Evolutionary conservation across 2,113 vertebrate species (phyloP).

Genomic region (Aptenodytes patagonicus): DNA sequence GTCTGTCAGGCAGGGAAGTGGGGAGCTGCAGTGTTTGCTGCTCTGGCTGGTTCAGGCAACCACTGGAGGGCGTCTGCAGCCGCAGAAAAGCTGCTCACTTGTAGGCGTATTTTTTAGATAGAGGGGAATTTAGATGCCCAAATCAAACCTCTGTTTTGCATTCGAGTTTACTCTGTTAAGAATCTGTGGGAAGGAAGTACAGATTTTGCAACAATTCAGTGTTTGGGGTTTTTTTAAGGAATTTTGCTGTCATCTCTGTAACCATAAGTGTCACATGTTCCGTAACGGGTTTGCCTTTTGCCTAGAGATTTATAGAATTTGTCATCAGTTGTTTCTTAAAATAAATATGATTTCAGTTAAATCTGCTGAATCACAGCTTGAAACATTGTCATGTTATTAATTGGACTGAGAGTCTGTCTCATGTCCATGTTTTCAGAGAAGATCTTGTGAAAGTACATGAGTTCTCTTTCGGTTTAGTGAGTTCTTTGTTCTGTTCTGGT

Average conservation of each 20-base stretch:
- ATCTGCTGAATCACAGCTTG: not conserved
- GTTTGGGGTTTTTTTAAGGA: not conserved
- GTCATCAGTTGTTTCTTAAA: not conserved
- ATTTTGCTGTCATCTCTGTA: accelerated
- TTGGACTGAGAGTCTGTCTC: not conserved
- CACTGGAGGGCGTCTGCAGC: constrained; percentile 22
- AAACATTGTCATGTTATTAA: not conserved
- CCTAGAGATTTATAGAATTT: not conserved
- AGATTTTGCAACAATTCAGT: not conserved
- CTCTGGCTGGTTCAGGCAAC: not conserved
- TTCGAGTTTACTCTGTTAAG: not conserved
- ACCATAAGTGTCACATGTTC: not conserved
- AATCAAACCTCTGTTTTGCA: not conserved
- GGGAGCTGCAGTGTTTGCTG: not conserved
- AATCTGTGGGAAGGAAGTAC: not conserved
- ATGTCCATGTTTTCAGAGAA: not conserved
- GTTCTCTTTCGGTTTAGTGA: not conserved
- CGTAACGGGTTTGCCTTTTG: not conserved
- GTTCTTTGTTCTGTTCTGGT: not conserved
- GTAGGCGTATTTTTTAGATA: accelerated
- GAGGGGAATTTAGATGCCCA: not conserved
- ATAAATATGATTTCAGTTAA: not conserved
- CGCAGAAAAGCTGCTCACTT: not conserved
- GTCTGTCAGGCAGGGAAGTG: not conserved
- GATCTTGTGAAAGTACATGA: not conserved